These are phyloP conservation scores for Aepyceros melampus DNA, from an alignment of 2,113 vertebrate genomes.

Conservation along the genomic window DNA sequence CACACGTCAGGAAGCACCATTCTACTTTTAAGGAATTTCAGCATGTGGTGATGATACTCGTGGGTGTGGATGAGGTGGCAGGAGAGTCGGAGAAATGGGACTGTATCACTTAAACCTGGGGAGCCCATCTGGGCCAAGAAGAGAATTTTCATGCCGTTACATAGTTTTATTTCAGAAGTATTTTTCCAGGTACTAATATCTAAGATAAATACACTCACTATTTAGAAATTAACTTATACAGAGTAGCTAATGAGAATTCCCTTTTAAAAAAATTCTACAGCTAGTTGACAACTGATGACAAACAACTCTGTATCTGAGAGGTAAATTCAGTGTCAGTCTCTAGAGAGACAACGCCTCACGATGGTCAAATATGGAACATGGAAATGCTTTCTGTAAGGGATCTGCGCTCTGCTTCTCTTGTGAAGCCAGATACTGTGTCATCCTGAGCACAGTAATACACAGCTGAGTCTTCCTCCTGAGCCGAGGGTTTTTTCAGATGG, in stretches of 20 bases:
- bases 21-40: neutral
- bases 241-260: neutral
- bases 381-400: neutral
- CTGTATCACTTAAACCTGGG: too few relatives aligned
- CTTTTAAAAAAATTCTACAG: neutral
- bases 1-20: neutral
- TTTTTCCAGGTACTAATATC: neutral
- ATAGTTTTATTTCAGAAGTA: neutral
- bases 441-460: conserved; percentile 2
- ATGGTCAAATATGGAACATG: neutral
- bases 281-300: neutral
- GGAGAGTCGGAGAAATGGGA: neutral
- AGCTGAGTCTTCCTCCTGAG: conserved; percentile 23
- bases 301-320: neutral
- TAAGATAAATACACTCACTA: neutral
- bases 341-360: neutral
- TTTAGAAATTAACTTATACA: neutral
- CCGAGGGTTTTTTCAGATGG: neutral
- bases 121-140: neutral
- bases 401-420: neutral
- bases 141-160: neutral
- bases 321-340: neutral
- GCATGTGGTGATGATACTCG: neutral
- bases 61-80: accelerated
- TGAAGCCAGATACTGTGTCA: neutral